These are phyloP conservation scores for Rattus rattus DNA, from an alignment of 2,113 vertebrate species.

Conservation along the genomic window DNA sequence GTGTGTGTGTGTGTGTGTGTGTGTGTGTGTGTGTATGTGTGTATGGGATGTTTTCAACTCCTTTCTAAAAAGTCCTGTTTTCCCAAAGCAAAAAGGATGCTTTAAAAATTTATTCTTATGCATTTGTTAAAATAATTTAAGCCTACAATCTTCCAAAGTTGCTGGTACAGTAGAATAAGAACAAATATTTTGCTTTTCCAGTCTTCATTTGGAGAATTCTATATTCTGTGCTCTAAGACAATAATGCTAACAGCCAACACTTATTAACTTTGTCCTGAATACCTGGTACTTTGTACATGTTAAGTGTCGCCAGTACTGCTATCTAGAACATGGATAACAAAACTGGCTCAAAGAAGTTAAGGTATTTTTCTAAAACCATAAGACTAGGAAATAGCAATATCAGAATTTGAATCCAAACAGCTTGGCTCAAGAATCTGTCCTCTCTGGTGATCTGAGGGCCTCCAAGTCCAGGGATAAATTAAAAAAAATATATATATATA, in stretches of 20 bases:
- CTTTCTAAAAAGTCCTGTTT: slow-evolving; percentile 29
- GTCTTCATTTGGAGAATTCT: neutral
- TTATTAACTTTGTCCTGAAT: neutral
- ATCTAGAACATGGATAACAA: neutral
- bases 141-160: neutral
- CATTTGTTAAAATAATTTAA: neutral
- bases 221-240: neutral
- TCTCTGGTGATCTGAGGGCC: neutral
- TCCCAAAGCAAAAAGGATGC: neutral
- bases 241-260: neutral
- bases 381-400: neutral
- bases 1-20: too few species aligned
- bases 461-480: neutral
- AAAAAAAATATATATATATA: neutral
- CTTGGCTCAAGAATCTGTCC: neutral
- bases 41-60: neutral
- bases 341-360: neutral
- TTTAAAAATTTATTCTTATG: neutral
- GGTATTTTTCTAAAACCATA: neutral
- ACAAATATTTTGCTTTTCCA: neutral
- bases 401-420: neutral
- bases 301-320: neutral
- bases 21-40: too few species aligned
- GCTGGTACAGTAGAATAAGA: neutral
- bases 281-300: neutral